Evolutionary conservation across 37 sponge, comb jelly and placozoan genomes (phyloP).

Genomic region (Geodia barretti): DNA sequence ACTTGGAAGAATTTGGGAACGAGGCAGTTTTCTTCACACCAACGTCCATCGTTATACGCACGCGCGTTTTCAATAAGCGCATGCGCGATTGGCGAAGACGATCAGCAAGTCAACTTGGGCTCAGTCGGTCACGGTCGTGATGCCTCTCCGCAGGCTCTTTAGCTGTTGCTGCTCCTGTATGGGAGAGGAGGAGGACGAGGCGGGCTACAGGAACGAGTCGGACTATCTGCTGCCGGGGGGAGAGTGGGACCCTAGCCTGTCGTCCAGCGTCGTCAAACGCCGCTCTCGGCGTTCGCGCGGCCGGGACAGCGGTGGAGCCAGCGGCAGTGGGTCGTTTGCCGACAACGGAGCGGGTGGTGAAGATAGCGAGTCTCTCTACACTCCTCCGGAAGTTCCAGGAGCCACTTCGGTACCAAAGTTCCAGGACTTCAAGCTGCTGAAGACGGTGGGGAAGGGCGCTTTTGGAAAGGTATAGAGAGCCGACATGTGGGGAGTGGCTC

Average conservation of each 20-base stretch:
- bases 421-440: conserved; percentile 76
- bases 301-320: not conserved
- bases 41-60: not conserved
- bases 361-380: too few species aligned
- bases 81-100: too few species aligned
- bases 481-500: too few species aligned
- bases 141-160: not conserved
- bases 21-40: too few species aligned
- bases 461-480: conserved; percentile 82
- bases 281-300: not conserved
- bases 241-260: conserved; percentile 34
- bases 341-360: not conserved
- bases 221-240: conserved; percentile 52
- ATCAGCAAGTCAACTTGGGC: too few species aligned
- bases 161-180: not conserved
- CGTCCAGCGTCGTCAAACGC: not conserved
- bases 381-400: conserved; percentile 32
- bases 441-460: conserved; percentile 80
- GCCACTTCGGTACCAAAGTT: conserved; percentile 35
- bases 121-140: too few species aligned
- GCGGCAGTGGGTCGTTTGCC: not conserved
- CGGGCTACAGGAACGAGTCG: not conserved
- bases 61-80: not conserved
- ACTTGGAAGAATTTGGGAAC: too few species aligned
- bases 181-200: not conserved